Conservation (phyloP, 2,888 invertebrate genomes). For the Phorcus lineatus region DNA sequence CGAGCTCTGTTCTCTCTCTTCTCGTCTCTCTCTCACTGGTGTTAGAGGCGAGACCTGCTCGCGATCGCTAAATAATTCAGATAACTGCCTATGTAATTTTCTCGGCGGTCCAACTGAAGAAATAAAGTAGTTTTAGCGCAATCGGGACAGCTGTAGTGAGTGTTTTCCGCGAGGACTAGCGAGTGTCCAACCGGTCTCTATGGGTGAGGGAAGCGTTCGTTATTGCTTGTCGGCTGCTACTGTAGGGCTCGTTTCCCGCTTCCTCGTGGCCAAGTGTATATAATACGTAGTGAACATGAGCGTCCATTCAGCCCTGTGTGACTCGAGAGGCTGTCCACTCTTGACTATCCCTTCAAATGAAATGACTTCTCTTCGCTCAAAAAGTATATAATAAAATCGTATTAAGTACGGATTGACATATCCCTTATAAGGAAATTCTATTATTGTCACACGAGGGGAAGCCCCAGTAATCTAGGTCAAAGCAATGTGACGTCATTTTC, state of each 20-base stretch:
- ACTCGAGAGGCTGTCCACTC: background rate
- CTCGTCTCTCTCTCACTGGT: background rate
- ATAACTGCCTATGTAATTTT: background rate
- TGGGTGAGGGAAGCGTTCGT: background rate
- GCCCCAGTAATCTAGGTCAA: background rate
- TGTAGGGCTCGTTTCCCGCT: background rate
- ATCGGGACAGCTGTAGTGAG: background rate
- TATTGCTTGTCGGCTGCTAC: background rate
- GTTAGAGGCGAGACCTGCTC: slow-evolving; percentile 8
- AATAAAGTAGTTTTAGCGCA: background rate
- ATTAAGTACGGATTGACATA: background rate
- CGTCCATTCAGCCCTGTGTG: background rate
- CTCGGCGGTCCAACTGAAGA: background rate
- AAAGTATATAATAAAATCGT: slow-evolving; percentile 1
- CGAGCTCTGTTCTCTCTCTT: background rate
- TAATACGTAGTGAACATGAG: background rate
- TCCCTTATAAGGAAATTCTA: background rate
- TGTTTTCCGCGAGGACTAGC: background rate
- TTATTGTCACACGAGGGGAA: background rate
- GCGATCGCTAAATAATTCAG: slow-evolving; percentile 7
- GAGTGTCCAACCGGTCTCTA: background rate
- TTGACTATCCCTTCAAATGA: background rate
- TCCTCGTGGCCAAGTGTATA: background rate
- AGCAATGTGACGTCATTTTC: background rate
- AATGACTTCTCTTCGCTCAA: background rate